Conservation (phyloP, 2,888 invertebrate genomes). For the Dolichomitus sp. region DNA sequence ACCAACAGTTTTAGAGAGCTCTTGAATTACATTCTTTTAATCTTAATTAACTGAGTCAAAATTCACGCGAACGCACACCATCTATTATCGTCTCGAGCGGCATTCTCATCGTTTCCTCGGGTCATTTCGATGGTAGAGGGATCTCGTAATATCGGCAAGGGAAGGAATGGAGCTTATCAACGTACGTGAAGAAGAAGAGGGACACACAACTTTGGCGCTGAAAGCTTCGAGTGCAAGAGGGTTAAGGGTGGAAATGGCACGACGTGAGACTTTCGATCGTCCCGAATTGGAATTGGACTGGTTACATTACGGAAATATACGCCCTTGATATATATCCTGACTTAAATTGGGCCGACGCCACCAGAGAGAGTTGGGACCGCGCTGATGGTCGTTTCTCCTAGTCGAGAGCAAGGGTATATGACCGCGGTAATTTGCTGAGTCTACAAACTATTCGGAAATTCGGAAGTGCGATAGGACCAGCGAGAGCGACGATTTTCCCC, state of each 20-base stretch:
- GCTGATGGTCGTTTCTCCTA: constrained; percentile 8
- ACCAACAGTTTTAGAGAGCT: neutral
- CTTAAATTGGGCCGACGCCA: constrained; percentile 79
- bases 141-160: constrained; percentile 9
- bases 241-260: constrained; percentile 42
- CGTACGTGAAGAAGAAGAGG: constrained; percentile 16
- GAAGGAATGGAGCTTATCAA: constrained; percentile 10
- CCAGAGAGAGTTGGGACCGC: constrained; percentile 19
- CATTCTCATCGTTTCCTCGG: constrained; percentile 5
- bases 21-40: neutral
- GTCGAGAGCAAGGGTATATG: constrained; percentile 53
- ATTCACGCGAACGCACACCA: neutral
- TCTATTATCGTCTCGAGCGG: constrained; percentile 9
- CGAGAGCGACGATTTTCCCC: constrained; percentile 19
- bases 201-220: constrained; percentile 11
- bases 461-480: constrained; percentile 28
- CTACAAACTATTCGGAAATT: constrained; percentile 75
- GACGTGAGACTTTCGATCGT: constrained; percentile 63
- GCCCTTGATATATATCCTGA: constrained; percentile 77
- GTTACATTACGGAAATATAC: constrained; percentile 76
- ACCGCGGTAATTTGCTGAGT: constrained; percentile 74
- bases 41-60: neutral
- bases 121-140: constrained; percentile 12
- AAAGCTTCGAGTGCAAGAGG: constrained; percentile 10
- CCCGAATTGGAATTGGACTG: constrained; percentile 73